These are phyloP conservation scores for Ceyx margarethae DNA, from an alignment of 2,113 vertebrate species.

Conservation along the genomic window DNA sequence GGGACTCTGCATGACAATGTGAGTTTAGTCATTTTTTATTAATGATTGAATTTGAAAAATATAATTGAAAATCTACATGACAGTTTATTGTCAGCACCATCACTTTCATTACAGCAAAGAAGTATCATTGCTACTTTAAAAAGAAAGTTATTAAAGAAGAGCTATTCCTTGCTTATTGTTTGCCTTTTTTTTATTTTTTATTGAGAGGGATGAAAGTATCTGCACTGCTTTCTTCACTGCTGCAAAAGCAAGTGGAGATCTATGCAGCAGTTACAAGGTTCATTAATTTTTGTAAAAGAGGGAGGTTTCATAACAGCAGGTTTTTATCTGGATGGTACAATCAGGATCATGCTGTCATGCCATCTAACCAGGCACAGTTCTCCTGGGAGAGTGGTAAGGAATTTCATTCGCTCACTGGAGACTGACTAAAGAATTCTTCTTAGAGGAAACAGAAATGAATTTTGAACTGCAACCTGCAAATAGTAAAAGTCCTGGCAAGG, in stretches of 20 bases:
- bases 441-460: background rate
- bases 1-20: background rate
- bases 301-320: background rate
- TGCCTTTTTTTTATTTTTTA: background rate
- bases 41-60: background rate
- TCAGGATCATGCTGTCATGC: background rate
- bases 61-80: background rate
- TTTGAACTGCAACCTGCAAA: background rate
- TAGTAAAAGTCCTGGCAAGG: background rate
- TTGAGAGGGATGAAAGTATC: background rate
- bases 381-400: background rate
- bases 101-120: background rate
- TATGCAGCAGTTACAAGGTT: background rate
- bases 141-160: background rate
- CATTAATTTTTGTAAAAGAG: background rate
- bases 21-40: background rate
- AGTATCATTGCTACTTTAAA: background rate
- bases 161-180: background rate
- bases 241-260: background rate
- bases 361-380: background rate
- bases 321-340: background rate
- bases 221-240: background rate
- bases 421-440: background rate
- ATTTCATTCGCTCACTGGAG: background rate
- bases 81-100: background rate